Evolutionary conservation across 2,797 vertebrate genomes (phyloP).

Genomic region (Fistularia tabacaria): DNA sequence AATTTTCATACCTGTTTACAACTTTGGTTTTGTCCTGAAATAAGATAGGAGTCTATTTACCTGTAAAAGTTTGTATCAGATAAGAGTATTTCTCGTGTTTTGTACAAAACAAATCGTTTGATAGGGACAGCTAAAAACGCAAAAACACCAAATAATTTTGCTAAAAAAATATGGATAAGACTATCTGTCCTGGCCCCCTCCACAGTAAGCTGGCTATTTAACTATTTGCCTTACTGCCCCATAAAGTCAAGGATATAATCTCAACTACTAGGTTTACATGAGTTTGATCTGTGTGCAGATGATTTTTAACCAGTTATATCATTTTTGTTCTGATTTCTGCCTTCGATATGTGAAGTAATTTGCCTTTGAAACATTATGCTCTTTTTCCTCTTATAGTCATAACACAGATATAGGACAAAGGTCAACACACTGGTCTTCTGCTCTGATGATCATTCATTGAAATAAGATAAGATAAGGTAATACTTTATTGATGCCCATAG

Average conservation of each 20-base stretch:
- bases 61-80: neutral
- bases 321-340: no score
- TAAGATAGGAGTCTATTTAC: no score
- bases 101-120: constrained; percentile 1
- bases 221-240: constrained; percentile 21
- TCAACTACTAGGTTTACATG: neutral
- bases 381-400: no score
- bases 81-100: constrained; percentile 4
- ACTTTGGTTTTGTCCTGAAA: no score
- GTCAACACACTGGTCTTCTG: constrained; percentile 33
- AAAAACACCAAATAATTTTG: constrained; percentile 61
- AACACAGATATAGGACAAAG: neutral
- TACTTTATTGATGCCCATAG: no score
- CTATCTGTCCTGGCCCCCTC: constrained; percentile 50
- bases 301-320: no score
- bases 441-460: constrained; percentile 11
- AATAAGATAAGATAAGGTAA: no score
- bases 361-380: no score
- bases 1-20: no score
- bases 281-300: neutral
- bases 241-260: constrained; percentile 1
- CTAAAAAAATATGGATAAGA: constrained; percentile 61
- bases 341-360: no score
- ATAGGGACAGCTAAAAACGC: neutral
- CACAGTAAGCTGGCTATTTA: constrained; percentile 21